These are phyloP conservation scores for Nothura maculosa DNA, from an alignment of 2,797 vertebrate genomes.

Conservation along the genomic window DNA sequence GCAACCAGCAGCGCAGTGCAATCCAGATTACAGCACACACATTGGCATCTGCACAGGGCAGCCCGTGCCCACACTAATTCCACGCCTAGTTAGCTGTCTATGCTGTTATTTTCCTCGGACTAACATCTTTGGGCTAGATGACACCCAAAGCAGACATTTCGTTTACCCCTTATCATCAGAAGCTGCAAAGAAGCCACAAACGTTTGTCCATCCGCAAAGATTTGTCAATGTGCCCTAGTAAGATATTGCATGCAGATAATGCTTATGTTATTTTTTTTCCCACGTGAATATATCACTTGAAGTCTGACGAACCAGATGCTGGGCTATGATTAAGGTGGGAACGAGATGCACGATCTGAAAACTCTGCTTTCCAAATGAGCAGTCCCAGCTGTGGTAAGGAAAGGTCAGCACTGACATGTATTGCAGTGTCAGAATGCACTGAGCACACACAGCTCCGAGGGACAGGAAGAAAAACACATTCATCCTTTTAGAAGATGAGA, in stretches of 20 bases:
- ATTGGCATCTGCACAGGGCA: not conserved
- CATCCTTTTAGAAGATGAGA: not conserved
- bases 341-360: not conserved
- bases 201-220: not conserved
- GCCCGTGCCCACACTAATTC: slow-evolving; percentile 11
- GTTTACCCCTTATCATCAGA: not conserved
- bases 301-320: not conserved
- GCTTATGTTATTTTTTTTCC: not conserved
- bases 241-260: slow-evolving; percentile 24
- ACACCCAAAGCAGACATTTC: not conserved
- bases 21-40: not conserved
- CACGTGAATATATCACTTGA: not conserved
- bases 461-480: not conserved
- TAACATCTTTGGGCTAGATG: not conserved
- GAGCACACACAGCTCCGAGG: not conserved
- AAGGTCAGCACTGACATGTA: not conserved
- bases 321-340: slow-evolving; percentile 12
- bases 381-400: not conserved
- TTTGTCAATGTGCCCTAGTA: not conserved
- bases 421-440: not conserved
- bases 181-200: slow-evolving; percentile 16
- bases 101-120: fast-evolving
- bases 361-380: not conserved
- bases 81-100: not conserved
- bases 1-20: not conserved